Evolutionary conservation across 2,113 vertebrate species (phyloP), one percentile per base, ranked within the genome.

Genomic region (Typhlomys cinereus): DNA sequence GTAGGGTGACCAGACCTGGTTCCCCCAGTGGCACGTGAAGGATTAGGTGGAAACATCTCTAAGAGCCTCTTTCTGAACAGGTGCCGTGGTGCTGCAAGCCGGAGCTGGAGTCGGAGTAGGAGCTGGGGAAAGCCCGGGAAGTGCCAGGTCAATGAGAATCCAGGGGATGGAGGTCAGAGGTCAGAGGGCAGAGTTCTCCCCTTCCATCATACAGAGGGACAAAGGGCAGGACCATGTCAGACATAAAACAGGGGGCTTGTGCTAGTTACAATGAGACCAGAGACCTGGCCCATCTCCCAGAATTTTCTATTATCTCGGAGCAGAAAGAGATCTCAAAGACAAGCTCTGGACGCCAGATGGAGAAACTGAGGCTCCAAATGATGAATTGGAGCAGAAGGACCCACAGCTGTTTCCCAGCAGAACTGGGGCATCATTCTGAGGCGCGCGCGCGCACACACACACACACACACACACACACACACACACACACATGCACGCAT

Each of bases 81-180:
- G 97, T 96, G 98, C 88, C 0, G 98, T 88, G 41, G 97, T 98
- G 20, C 98, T 97, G 18, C 95, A 96, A 52, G 86, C 95, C 0
- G 79, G 79, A 82, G 79, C 79, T 64, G 98, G 91, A 74, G 96
- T 96, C 0, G 98, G 97, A 88, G 95, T 96, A 4, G 98, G 96
- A 94, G 95, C 9, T 2, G 97, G 88, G 98, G 0, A 52, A 98
- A 98, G 44, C 97, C 98, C 41, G 98, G 98, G 54, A 98, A 97
- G 92, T 98, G 89, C 98, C 98, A 31, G 98, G 98, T 98, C 94
- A 91, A 95, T 88, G 73, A 23, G 57, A 18, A 29, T 79, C 36
- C 20, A 48, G 3, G 9, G 70, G 14, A 34, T 71, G 66, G 36
- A 52, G 31, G 54, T 8, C 21, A 41, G 64, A 17, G 54, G 41